Base-by-base conservation (phyloP, 92 coral and sea anemone genomes). In the Ricordea florida region DNA sequence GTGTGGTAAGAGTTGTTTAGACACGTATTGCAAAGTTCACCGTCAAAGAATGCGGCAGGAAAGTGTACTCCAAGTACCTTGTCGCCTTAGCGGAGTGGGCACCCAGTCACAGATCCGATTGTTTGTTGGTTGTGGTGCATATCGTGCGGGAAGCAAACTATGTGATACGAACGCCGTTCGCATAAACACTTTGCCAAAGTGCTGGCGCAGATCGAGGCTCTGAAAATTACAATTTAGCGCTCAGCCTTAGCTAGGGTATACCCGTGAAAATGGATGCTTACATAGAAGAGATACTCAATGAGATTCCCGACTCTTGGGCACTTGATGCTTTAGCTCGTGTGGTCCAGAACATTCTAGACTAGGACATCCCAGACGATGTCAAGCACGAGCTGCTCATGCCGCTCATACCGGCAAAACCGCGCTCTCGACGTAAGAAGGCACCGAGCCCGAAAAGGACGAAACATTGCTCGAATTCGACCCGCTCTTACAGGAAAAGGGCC, bases 371-470 rank as follows among this genome's bases (percentile, higher is more conserved):
- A 41, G 47, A 41, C 3, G 6, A 41, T 41, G 4, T 11, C 47
- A 41, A 41, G 14, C 47, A 41, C 47, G 2, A 11, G 47, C 47
- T 3, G n/a, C 6, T 41, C 14, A 16, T 21, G 58, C 58, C 33
- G 14, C 58, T 17, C 58, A 13, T 50, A 50, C 58, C 25, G 58
- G 58, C 58, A 50, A 50, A 50, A 38, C n/a, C n/a, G n/a, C n/a
- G 15, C 58, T 23, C 58, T 13, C 23, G 8, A 50, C 58, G 58
- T 27, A 4, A 50, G 15, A 27, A 50, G 58, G 29, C 25, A 15
- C 58, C 58, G 4, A 50, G 58, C 25, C 58, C 18, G 33, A 5
- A 50, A 27, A 21, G 6, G 58, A 50, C 25, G 58, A 6, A 13
- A 50, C 58, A 3, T 50, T 23, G 58, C 25, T 23, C 58, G 26